phyloP scores from a whole-genome alignment of 2,888 invertebrate species.

The Agonopterix arenella region DNA sequence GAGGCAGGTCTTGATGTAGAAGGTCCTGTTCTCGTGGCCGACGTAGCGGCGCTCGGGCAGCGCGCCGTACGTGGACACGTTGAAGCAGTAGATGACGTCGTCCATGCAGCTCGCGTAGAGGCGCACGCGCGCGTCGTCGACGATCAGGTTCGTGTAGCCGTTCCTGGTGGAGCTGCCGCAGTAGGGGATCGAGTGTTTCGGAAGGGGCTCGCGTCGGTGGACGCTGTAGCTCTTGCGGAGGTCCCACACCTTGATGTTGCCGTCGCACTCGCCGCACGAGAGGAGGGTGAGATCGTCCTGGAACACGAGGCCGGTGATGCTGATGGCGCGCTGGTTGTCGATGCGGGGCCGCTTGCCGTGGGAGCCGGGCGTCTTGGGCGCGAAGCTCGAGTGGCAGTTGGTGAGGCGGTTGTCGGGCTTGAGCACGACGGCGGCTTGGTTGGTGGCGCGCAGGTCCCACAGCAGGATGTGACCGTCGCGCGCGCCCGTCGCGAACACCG shows the following conservation, averaged over 20 bases:
- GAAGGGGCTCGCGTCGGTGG: constrained; percentile 81
- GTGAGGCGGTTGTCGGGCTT: constrained; percentile 84
- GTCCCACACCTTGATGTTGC: constrained; percentile 92
- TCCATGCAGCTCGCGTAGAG: constrained; percentile 94
- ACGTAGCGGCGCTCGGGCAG: constrained; percentile 80
- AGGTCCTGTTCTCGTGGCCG: constrained; percentile 88
- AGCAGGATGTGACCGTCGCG: constrained; percentile 91
- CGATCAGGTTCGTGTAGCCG: constrained; percentile 86
- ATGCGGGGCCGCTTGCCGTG: constrained; percentile 63
- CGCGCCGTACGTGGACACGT: constrained; percentile 81
- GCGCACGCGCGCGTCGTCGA: constrained; percentile 81
- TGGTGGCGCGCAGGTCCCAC: constrained; percentile 83
- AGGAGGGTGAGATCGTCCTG: constrained; percentile 87
- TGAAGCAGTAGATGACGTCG: constrained; percentile 90
- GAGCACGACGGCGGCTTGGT: constrained; percentile 53
- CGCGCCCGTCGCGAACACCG: constrained; percentile 91
- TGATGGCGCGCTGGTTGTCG: constrained; percentile 77
- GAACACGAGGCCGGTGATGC: constrained; percentile 90
- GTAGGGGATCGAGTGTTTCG: constrained; percentile 85
- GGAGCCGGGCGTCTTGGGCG: constrained; percentile 70
- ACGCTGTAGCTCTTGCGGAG: constrained; percentile 86
- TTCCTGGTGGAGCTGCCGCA: constrained; percentile 81
- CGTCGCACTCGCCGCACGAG: constrained; percentile 92
- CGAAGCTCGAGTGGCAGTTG: constrained; percentile 78
- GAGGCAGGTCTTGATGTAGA: constrained; percentile 89